Evolutionary conservation across 2,797 vertebrate genomes (phyloP).

Genomic region (Tauraco hartlaubi): DNA sequence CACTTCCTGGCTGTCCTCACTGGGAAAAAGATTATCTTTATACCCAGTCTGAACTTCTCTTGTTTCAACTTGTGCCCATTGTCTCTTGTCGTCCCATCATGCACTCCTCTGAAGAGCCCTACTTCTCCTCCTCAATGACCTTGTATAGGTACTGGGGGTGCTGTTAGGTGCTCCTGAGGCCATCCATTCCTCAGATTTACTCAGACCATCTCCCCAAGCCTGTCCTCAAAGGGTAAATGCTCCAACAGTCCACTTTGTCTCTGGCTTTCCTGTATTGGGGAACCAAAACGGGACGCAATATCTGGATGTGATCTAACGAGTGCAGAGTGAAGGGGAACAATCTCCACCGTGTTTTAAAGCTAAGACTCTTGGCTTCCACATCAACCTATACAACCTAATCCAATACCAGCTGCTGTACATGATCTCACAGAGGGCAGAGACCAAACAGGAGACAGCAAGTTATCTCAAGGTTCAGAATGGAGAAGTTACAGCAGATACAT

Average conservation of each 20-base stretch:
- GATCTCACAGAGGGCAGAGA: not conserved
- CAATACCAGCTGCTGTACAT: not conserved
- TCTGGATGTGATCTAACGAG: not conserved
- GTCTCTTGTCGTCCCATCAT: not conserved
- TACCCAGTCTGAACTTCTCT: not conserved
- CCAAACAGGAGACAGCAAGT: not conserved
- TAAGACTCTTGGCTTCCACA: not conserved
- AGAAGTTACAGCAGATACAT: not conserved
- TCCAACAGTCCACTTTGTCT: not conserved
- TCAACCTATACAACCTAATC: not conserved
- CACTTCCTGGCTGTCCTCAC: not conserved
- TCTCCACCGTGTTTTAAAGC: not conserved
- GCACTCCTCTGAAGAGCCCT: not conserved
- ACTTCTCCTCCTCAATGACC: not conserved
- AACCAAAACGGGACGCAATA: not conserved
- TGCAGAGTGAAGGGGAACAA: not conserved
- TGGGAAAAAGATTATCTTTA: not conserved
- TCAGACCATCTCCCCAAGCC: not conserved
- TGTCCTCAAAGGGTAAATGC: not conserved
- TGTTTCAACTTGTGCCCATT: not conserved
- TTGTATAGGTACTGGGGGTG: not conserved
- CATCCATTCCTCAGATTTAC: not conserved
- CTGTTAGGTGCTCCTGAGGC: not conserved
- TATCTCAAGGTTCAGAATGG: not conserved
- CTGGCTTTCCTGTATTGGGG: not conserved